Percentiles rank a stretch among this genome's conserved stretches.
Evolutionary conservation across 2,797 vertebrate species (phyloP).

Genomic region (Brachymystax lenok): DNA sequence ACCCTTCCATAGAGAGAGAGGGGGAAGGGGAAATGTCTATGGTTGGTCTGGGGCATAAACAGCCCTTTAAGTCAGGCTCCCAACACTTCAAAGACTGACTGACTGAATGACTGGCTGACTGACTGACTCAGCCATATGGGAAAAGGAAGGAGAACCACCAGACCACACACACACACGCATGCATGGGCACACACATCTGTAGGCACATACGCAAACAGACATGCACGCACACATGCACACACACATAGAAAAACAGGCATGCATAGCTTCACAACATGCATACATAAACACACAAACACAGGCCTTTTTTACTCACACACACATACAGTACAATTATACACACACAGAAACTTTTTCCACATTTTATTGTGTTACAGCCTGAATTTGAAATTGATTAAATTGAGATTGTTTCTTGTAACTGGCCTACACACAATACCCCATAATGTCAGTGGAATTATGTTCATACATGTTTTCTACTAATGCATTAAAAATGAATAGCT

Average conservation of each 20-base stretch:
- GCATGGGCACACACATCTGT: background rate
- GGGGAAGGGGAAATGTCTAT: constrained; percentile 15
- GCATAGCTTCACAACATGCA: background rate
- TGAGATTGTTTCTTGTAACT: too few species aligned
- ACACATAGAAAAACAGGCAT: background rate
- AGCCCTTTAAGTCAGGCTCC: constrained; percentile 4
- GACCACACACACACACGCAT: constrained; percentile 6
- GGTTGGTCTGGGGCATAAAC: constrained; percentile 11
- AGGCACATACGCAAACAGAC: background rate
- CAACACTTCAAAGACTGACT: constrained; percentile 4
- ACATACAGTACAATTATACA: background rate
- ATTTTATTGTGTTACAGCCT: too few species aligned
- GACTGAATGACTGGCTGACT: background rate
- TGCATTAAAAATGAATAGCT: too few species aligned
- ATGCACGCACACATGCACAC: background rate
- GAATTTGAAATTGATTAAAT: too few species aligned
- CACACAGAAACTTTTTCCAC: background rate
- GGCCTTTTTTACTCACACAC: too few species aligned
- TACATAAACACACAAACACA: constrained; percentile 6
- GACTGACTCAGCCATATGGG: background rate
- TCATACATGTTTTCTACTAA: too few species aligned
- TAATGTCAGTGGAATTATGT: too few species aligned
- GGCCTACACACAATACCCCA: too few species aligned
- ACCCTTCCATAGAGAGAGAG: background rate
- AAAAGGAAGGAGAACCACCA: background rate